phyloP scores from a whole-genome alignment of 2,888 invertebrate species.

The Ferdinandea cuprea region DNA sequence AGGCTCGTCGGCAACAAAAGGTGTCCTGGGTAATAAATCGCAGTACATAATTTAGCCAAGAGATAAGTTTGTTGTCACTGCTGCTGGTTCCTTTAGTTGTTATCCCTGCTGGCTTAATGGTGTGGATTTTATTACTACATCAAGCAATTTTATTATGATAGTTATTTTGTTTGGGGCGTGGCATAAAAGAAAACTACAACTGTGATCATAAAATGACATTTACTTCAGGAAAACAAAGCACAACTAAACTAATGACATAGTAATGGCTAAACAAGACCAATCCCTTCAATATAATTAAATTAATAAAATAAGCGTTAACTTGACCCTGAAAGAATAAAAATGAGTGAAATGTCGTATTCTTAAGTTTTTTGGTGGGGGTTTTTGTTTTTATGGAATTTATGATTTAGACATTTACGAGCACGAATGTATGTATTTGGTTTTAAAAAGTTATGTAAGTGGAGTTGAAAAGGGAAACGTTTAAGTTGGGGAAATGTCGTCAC shows the following conservation, averaged over 20 bases:
- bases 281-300: slow-evolving; percentile 36
- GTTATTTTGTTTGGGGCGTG: slow-evolving; percentile 46
- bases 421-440: too few relatives aligned
- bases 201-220: slow-evolving; percentile 24
- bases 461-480: too few relatives aligned
- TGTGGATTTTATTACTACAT: slow-evolving; percentile 65
- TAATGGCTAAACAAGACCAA: slow-evolving; percentile 19
- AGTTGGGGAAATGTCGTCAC: too few relatives aligned
- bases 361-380: too few relatives aligned
- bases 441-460: too few relatives aligned
- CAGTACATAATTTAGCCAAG: slow-evolving; percentile 53
- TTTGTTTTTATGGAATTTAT: too few relatives aligned
- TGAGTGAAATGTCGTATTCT: too few relatives aligned
- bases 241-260: slow-evolving; percentile 9
- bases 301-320: slow-evolving; percentile 16
- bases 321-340: slow-evolving; percentile 7
- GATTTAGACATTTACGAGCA: too few relatives aligned
- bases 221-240: slow-evolving; percentile 16
- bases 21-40: slow-evolving; percentile 53
- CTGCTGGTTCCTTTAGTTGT: slow-evolving; percentile 32
- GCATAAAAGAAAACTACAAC: slow-evolving; percentile 28
- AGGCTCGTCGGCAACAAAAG: slow-evolving; percentile 43
- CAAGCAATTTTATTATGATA: slow-evolving; percentile 48
- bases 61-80: slow-evolving; percentile 61
- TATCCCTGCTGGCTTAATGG: slow-evolving; percentile 63